These are phyloP conservation scores for Rhabdomys dilectus DNA, from an alignment of 2,113 vertebrate genomes.

Conservation along the genomic window DNA sequence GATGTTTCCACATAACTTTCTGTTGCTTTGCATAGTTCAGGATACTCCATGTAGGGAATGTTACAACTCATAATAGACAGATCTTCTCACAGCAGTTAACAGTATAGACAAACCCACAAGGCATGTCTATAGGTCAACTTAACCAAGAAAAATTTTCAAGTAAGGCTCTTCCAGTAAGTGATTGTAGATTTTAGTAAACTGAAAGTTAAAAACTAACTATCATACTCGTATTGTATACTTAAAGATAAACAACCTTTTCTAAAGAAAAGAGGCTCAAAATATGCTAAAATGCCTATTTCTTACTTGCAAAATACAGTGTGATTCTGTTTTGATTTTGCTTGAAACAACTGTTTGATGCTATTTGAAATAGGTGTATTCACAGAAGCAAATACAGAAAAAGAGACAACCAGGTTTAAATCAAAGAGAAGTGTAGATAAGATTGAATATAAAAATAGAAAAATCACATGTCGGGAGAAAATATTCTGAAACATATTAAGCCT, in stretches of 20 bases:
- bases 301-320: not conserved
- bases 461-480: not conserved
- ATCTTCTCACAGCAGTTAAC: no score
- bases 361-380: not conserved
- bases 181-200: not conserved
- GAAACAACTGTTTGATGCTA: not conserved
- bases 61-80: not conserved
- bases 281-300: not conserved
- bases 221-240: no score
- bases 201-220: not conserved
- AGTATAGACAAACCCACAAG: not conserved
- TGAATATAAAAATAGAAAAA: not conserved
- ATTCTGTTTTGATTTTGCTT: not conserved
- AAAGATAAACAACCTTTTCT: not conserved
- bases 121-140: not conserved
- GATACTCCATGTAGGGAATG: no score
- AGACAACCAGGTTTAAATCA: not conserved
- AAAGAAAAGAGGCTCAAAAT: not conserved
- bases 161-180: not conserved
- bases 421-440: not conserved
- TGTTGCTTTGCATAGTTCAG: not conserved
- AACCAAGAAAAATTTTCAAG: not conserved
- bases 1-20: not conserved
- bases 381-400: not conserved
- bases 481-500: not conserved